Evolutionary conservation across 2,113 vertebrate species (phyloP), one percentile per base, ranked within the genome.

Genomic region (Hoplias malabaricus): DNA sequence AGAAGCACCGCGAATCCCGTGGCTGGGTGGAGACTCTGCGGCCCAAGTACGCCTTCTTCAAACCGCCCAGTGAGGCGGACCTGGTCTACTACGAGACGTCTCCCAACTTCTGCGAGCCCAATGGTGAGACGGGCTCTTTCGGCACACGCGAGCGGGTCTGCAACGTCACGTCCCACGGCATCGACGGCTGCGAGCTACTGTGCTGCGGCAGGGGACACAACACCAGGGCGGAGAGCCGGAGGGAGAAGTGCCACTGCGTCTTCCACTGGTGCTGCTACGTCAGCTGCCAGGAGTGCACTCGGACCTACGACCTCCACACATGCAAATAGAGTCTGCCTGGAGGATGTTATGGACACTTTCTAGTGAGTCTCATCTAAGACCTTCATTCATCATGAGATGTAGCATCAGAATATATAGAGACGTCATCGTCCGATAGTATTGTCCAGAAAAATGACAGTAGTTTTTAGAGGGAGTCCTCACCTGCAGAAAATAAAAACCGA

Each of bases 201-300:
- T 99, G 97, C 92, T 99, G 97, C 11, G 97, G 97, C 1, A 93
- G 97, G 0, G 97, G 97, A 65, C 97, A 98, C 93, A 97, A 98
- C 91, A 98, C 97, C 46, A 90, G 94, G 90, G 99, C 96, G 83
- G 97, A 99, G 93, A 95, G 94, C 10, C 94, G 97, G 80, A 98
- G 96, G 75, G 97, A 99, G 92, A 99, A 99, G 40, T 99, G 97
- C 65, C 96, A 98, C 91, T 99, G 97, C 88, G 94, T 98, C 90
- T 99, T 99, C 93, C 97, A 99, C 91, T 99, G 97, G 97, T 99
- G 97, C 92, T 99, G 97, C 92, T 99, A 99, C 0, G 97, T 99
- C 73, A 97, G 96, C 91, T 99, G 97, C 83, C 97, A 99, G 90
- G 97, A 99, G 92, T 99, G 97, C 19, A 70, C 93, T 53, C 94